Evolutionary conservation across 2,113 vertebrate species (phyloP), one percentile per base, ranked within the genome.

Genomic region (Accipiter cooperii): DNA sequence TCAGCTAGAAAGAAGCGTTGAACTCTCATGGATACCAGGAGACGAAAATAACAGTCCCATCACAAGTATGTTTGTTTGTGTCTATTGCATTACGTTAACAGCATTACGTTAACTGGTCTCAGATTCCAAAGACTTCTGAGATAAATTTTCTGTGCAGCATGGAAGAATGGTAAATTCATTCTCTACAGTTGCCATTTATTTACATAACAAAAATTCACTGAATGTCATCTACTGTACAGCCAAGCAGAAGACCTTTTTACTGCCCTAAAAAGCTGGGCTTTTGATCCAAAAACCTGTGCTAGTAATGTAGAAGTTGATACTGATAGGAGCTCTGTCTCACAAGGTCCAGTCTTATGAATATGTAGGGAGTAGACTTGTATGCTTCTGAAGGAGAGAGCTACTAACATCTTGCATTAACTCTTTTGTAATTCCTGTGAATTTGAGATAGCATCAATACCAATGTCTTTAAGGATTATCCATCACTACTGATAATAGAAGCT

Each of bases 21-120:
- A 98, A 74, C 98, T 99, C 70, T 99, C 99, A 3, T 99, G 99
- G 99, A 98, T 98, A 60, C 99, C 99, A 44, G 99, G 99, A 87
- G 98, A 99, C 28, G 99, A 99, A 76, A 98, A 99, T 93, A 99
- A 99, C 97, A 99, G 99, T 87, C 99, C 98, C 20, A 99, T 99
- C 97, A 98, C 98, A 97, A 98, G 99, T 99, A 99, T 8, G 99
- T 95, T 34, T 79, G 58, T 31, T 78, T 92, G 20, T 87, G 21
- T 40, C 40, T 64, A 13, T 34, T 80, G 25, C 38, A 5, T 42
- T 61, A 17, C 1, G 1, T 8, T 71, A 93, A 42, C 20, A 42
- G 15, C 2, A 1, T 66, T 81, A 24, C 2, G 2, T 75, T 82
- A 44, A 36, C 22, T 64, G 24, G 68, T 78, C 26, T 57, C 28